Percentiles rank a stretch among this genome's conserved stretches.
Evolutionary conservation across 2,888 invertebrate species (phyloP).

Genomic region (Tromatobia lineatoria): DNA sequence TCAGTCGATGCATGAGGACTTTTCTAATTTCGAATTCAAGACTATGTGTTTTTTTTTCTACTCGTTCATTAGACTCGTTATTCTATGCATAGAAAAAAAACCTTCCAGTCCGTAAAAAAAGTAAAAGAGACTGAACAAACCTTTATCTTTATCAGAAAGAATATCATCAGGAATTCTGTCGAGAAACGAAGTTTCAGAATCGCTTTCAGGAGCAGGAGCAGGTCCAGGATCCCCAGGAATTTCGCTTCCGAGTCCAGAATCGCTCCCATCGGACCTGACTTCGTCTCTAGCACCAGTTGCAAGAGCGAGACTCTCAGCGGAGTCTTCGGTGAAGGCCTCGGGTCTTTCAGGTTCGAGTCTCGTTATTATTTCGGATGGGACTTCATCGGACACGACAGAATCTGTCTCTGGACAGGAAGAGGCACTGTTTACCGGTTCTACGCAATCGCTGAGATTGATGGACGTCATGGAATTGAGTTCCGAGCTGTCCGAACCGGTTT

Average conservation of each 20-base stretch:
- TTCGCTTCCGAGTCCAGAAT: constrained; percentile 94
- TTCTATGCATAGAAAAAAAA: not conserved
- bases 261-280: constrained; percentile 92
- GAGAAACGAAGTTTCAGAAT: constrained; percentile 87
- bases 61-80: too few species aligned
- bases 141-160: constrained; percentile 82
- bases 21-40: too few species aligned
- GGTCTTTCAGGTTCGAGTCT: constrained; percentile 81
- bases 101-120: not conserved
- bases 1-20: too few species aligned
- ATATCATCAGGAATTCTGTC: constrained; percentile 85
- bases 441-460: constrained; percentile 69
- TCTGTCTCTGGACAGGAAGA: constrained; percentile 75
- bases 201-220: constrained; percentile 84
- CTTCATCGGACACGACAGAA: constrained; percentile 75
- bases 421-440: constrained; percentile 70
- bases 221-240: constrained; percentile 88
- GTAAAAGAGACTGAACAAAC: constrained; percentile 70
- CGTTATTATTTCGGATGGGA: constrained; percentile 75
- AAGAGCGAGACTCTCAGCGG: constrained; percentile 82
- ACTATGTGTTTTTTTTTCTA: too few species aligned
- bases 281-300: constrained; percentile 81
- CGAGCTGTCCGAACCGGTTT: constrained; percentile 81
- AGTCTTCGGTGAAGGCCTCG: constrained; percentile 83
- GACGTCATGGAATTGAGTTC: constrained; percentile 73